These are phyloP conservation scores for Ciconia maguari DNA, from an alignment of 2,113 vertebrate genomes.

Conservation along the genomic window DNA sequence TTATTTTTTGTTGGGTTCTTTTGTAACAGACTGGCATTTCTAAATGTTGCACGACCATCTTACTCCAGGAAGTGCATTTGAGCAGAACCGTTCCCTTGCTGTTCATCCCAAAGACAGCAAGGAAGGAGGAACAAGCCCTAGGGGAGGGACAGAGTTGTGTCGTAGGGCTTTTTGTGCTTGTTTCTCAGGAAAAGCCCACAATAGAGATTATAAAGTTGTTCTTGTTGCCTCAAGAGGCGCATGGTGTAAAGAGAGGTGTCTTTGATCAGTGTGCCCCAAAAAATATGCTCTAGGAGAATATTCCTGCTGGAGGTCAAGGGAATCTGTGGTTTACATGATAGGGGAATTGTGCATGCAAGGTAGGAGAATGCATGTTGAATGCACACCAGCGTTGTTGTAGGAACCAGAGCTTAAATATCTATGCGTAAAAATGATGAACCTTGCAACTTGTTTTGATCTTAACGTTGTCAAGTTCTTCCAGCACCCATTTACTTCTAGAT, in stretches of 20 bases:
- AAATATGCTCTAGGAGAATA: background rate
- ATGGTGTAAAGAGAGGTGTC: background rate
- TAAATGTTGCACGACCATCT: background rate
- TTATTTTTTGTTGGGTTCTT: background rate
- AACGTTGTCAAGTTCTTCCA: background rate
- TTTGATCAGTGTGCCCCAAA: background rate
- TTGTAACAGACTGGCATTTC: background rate
- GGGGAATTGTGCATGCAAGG: background rate
- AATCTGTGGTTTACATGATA: background rate
- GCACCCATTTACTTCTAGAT: background rate
- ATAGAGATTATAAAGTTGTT: background rate
- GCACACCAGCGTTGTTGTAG: background rate
- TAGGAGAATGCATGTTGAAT: background rate
- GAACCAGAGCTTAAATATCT: background rate
- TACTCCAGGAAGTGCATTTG: background rate
- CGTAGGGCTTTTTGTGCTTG: background rate
- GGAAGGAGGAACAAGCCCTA: background rate
- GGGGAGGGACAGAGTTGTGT: background rate
- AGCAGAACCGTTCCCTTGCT: background rate
- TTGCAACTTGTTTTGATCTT: background rate
- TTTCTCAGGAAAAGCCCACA: background rate
- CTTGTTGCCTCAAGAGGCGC: background rate
- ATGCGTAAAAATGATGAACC: background rate
- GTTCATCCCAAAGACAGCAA: background rate
- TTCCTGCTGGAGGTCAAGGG: background rate